A percentile compares a stretch with the other conserved stretches of the same genome.
Conservation (phyloP, 1,140 invertebrate species). For the Pectinophora gossypiella region DNA sequence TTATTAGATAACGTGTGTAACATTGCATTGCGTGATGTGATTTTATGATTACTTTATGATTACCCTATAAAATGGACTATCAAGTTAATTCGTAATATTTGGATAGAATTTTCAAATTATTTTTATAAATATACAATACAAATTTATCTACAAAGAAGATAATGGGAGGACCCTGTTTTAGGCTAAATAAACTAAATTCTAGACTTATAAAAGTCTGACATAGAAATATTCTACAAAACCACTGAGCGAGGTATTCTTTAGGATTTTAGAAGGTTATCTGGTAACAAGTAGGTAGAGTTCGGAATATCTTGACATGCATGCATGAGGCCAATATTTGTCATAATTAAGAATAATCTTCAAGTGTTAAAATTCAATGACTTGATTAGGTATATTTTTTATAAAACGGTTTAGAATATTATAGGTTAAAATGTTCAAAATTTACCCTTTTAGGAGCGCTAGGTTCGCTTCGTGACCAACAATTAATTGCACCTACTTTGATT, state of each 20-base stretch:
- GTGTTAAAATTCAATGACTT: no score
- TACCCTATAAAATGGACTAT: conserved; percentile 42
- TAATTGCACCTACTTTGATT: no score
- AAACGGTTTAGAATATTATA: no score
- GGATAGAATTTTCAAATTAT: conserved; percentile 39
- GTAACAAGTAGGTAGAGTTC: conserved; percentile 20
- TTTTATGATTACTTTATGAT: conserved; percentile 18
- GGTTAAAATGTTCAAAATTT: no score
- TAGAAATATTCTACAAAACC: conserved; percentile 16
- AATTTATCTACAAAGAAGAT: conserved; percentile 43
- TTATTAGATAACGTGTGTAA: conserved; percentile 16
- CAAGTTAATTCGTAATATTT: conserved; percentile 44
- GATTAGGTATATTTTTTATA: no score
- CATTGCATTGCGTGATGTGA: conserved; percentile 34
- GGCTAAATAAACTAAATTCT: conserved; percentile 33
- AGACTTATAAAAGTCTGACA: conserved; percentile 1
- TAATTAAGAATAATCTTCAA: no score
- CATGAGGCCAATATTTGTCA: no score
- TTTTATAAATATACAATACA: conserved; percentile 36
- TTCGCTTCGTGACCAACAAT: no score
- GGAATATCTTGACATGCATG: no score
- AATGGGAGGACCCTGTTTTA: conserved; percentile 58
- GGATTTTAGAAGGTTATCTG: conserved; percentile 17
- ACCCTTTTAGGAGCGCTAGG: no score
- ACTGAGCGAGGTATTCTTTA: conserved; percentile 45